phyloP scores from a whole-genome alignment of 1,140 invertebrate species.

The Penaeus vannamei region DNA sequence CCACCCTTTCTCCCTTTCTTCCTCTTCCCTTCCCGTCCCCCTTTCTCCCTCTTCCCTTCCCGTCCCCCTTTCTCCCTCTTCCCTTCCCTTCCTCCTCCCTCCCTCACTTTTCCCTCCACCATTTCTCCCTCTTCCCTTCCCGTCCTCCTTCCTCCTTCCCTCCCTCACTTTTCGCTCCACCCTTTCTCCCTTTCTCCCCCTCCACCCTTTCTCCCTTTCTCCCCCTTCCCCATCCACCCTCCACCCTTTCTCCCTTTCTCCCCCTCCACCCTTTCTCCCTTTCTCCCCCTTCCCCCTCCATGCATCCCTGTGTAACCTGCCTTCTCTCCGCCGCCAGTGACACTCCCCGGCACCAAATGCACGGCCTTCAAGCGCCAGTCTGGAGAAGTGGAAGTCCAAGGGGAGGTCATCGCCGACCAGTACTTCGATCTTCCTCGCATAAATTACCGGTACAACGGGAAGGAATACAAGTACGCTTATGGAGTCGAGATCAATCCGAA shows the following conservation, averaged over 20 bases:
- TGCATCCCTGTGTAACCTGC: neutral
- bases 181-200: neutral
- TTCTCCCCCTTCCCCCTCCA: neutral
- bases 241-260: neutral
- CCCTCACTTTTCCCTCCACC: neutral
- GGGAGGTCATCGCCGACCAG: conserved; percentile 21
- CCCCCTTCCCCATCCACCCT: neutral
- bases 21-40: too few relatives aligned
- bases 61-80: too few relatives aligned
- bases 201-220: neutral
- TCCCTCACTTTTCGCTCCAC: neutral
- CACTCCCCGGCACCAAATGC: conserved; percentile 41
- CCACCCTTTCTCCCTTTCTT: too few relatives aligned
- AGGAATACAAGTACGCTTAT: conserved; percentile 50
- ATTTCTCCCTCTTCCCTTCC: neutral
- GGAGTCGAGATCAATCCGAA: conserved; percentile 42
- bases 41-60: too few relatives aligned
- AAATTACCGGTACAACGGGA: conserved; percentile 57
- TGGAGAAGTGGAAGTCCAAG: conserved; percentile 22
- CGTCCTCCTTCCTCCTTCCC: neutral
- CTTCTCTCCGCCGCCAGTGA: conserved; percentile 33
- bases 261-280: neutral
- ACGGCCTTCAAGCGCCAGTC: conserved; percentile 34
- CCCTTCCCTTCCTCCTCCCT: too few relatives aligned
- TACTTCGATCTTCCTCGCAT: conserved; percentile 56